Percentiles rank a stretch among this genome's conserved stretches.
These are phyloP conservation scores for Bothrops jararaca DNA, from an alignment of 2,113 vertebrate genomes.

Conservation along the genomic window DNA sequence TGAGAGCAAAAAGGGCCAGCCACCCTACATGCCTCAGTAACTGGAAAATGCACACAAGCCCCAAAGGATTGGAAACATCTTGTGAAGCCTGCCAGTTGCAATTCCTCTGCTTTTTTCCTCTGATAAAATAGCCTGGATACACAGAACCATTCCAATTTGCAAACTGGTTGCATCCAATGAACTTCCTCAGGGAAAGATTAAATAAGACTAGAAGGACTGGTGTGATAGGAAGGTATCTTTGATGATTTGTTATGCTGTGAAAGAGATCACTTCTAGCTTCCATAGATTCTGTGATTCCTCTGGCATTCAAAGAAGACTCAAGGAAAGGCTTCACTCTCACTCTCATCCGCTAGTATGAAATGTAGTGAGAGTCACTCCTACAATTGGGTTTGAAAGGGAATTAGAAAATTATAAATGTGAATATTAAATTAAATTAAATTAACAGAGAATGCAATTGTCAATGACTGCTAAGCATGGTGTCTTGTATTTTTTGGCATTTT, in stretches of 20 bases:
- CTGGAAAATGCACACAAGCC: accelerated
- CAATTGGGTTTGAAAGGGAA: neutral
- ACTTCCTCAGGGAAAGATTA: neutral
- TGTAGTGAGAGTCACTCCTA: neutral
- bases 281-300: neutral
- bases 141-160: neutral
- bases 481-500: neutral
- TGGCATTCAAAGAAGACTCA: neutral
- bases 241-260: no score
- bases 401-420: no score
- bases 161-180: neutral
- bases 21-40: accelerated
- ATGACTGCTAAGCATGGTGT: no score
- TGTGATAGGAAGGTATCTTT: neutral
- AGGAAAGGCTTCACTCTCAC: neutral
- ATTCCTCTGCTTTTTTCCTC: neutral
- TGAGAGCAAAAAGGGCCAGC: neutral
- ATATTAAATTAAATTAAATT: no score
- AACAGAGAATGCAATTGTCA: neutral
- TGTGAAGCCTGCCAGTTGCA: accelerated
- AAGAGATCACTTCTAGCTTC: neutral
- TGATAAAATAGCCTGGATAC: no score
- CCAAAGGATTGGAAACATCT: accelerated
- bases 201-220: neutral
- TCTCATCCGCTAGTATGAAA: neutral